Base-by-base conservation (phyloP, 2,797 vertebrate genomes). In the Girardinus metallicus region DNA sequence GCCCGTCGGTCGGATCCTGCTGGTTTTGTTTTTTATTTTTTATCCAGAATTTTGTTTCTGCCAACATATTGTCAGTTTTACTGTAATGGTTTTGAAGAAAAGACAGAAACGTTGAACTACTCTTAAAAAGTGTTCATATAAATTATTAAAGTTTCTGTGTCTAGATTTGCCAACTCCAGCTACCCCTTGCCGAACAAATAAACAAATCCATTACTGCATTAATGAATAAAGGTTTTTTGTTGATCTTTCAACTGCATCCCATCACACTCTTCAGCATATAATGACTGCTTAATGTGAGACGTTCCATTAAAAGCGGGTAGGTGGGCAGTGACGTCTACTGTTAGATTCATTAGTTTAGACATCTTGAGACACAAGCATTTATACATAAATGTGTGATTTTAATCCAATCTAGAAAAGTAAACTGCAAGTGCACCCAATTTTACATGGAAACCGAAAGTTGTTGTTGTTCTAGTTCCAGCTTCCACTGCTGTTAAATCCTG, bases 191-290 rank as follows among this genome's bases (percentile, higher is more conserved):
- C 15, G 66, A 70, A 70, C 11, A 5, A 36, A 70, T 26, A 70
- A 70, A 70, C 39, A 70, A 70, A 44, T 70, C 39, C 66, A 43
- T 70, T 70, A 70, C 11, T 70, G 66, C 66, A 70, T 70, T 70
- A 70, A 43, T 70, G 39, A 70, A 70, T 43, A 70, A 70, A 41
- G 39, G 10, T 41, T 43, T 43, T 43, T 7, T 70, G 39, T 70
- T n/a, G 41, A 26, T 26, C 66, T 70, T 43, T 43, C 39, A 41
- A 70, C 10, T 13, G 39, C 21, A 70, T 70, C 66, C 10, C 66
- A 43, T 39, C 66, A 70, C 21, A 70, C 12, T 43, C 39, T 23
- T 70, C 39, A 70, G 66, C 4, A 2, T 70, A 41, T 68, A 68
- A 70, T 70, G 36, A 2, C 66, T 70, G 66, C 66, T 70, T 70